These are phyloP conservation scores for Pseudotriccus pelzelni DNA, from an alignment of 2,797 vertebrate species.

Conservation along the genomic window DNA sequence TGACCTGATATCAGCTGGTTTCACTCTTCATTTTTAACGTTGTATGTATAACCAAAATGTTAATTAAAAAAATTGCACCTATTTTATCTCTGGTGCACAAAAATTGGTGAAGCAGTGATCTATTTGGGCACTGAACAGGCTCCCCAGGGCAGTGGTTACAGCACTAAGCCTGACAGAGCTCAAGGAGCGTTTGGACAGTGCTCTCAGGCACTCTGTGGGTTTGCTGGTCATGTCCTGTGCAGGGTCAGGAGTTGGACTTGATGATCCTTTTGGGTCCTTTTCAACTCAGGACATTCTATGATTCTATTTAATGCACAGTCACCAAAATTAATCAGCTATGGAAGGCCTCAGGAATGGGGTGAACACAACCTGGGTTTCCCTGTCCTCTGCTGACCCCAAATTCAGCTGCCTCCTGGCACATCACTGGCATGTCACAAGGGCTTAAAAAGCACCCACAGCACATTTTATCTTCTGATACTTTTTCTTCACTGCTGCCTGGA, in stretches of 20 bases:
- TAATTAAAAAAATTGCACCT: background rate
- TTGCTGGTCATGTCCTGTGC: background rate
- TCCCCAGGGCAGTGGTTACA: background rate
- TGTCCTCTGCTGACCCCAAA: background rate
- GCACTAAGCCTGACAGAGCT: background rate
- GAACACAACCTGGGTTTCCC: background rate
- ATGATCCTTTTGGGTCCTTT: background rate
- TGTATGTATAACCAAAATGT: fast-evolving
- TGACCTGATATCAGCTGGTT: background rate
- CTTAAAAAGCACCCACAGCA: background rate
- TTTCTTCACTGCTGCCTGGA: background rate
- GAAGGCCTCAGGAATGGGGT: fast-evolving
- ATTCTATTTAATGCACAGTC: background rate
- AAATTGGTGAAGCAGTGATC: background rate
- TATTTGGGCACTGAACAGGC: background rate
- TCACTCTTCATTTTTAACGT: background rate
- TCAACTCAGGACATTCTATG: background rate
- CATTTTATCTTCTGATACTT: background rate
- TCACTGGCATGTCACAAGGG: background rate
- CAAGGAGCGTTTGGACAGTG: background rate
- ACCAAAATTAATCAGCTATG: background rate
- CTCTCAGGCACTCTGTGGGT: background rate
- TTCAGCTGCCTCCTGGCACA: background rate
- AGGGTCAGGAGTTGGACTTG: background rate
- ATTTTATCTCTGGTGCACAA: background rate